phyloP scores from a whole-genome alignment of 2,797 vertebrate genomes.

The Psittacula derbiana region DNA sequence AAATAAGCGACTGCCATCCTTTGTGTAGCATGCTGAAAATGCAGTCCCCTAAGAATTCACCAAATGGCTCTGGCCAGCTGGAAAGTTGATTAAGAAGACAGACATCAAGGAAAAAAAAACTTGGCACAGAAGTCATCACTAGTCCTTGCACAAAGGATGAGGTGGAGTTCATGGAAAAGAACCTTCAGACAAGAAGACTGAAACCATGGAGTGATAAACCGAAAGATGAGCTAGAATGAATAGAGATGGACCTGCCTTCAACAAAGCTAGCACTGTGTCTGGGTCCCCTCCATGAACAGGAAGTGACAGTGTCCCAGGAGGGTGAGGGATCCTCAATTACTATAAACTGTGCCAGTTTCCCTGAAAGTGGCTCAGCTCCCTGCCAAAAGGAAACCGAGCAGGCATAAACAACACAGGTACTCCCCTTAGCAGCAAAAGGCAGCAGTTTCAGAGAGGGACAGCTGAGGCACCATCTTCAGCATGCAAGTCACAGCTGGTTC shows the following conservation, averaged over 20 bases:
- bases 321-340: background rate
- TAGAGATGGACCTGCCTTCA: background rate
- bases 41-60: background rate
- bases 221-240: background rate
- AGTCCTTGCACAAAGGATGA: background rate
- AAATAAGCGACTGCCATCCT: background rate
- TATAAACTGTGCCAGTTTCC: background rate
- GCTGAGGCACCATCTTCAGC: too few relatives aligned
- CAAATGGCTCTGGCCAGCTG: fast-evolving
- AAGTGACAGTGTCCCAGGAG: background rate
- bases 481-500: background rate
- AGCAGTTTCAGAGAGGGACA: background rate
- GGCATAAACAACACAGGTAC: background rate
- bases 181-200: background rate
- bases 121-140: background rate
- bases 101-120: background rate
- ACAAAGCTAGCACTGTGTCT: background rate
- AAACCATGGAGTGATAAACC: background rate
- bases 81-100: background rate
- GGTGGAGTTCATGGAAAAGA: background rate
- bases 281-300: background rate
- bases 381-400: background rate
- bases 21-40: fast-evolving
- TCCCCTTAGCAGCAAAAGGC: background rate
- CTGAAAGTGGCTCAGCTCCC: background rate